Percentiles rank a stretch among this genome's conserved stretches.
Conservation (phyloP, 2,888 invertebrate species). For the Ectemnius continuus region DNA sequence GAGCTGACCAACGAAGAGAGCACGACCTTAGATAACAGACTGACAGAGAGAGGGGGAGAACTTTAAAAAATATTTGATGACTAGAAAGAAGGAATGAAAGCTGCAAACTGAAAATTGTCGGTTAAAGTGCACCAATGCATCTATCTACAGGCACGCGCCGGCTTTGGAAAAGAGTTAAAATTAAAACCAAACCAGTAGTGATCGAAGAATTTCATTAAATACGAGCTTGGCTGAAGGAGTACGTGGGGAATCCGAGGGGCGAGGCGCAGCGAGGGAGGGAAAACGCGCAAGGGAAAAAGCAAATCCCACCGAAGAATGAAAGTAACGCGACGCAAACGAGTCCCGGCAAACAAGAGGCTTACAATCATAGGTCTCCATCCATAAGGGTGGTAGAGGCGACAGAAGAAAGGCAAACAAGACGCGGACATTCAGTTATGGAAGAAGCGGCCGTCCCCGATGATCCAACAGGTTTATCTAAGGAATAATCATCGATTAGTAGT, state of each 20-base stretch:
- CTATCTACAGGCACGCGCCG: too few relatives aligned
- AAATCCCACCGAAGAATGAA: slow-evolving; percentile 2
- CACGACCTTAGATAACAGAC: too few relatives aligned
- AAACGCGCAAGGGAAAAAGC: not conserved
- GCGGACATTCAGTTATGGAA: not conserved
- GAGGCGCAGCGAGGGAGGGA: not conserved
- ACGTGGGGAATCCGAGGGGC: not conserved
- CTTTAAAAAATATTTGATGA: too few relatives aligned
- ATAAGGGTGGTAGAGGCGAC: slow-evolving; percentile 5
- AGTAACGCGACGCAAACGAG: slow-evolving; percentile 15
- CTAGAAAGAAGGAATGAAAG: too few relatives aligned
- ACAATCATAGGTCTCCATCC: slow-evolving; percentile 5
- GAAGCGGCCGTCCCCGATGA: too few relatives aligned
- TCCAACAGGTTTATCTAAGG: too few relatives aligned
- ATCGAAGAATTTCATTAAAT: slow-evolving; percentile 17
- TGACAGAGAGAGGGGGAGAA: too few relatives aligned
- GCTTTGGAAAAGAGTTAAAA: too few relatives aligned
- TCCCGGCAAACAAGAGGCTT: slow-evolving; percentile 3
- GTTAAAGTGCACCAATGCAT: too few relatives aligned
- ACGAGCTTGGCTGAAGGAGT: not conserved
- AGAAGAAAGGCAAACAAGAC: not conserved
- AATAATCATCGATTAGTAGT: too few relatives aligned
- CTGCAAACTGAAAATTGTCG: too few relatives aligned
- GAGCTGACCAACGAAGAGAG: too few relatives aligned
- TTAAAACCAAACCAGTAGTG: slow-evolving; percentile 13